These are phyloP conservation scores for Campylomormyrus numenius DNA, from an alignment of 2,113 vertebrate genomes.

Conservation along the genomic window DNA sequence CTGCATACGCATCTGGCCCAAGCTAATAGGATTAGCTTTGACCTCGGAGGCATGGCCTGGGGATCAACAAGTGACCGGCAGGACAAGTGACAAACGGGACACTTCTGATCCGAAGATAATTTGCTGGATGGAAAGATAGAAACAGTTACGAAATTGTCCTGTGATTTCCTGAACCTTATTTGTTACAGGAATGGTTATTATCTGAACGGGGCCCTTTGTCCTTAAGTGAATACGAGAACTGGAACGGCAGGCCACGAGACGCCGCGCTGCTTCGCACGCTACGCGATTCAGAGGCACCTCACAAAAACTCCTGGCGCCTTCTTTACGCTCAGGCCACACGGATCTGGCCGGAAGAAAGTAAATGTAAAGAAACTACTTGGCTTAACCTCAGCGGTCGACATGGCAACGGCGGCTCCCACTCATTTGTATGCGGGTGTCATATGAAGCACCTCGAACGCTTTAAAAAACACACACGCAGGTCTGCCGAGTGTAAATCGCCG, in stretches of 20 bases:
- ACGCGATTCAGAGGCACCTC: background rate
- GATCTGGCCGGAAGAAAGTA: background rate
- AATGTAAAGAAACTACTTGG: background rate
- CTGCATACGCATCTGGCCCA: background rate
- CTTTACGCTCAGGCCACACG: background rate
- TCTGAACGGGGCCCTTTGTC: background rate
- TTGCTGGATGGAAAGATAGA: background rate
- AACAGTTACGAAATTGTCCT: background rate
- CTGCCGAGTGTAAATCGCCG: background rate
- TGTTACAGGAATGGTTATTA: background rate
- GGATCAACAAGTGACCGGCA: background rate
- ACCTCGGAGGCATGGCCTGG: background rate
- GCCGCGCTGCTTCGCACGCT: background rate
- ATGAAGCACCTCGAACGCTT: background rate
- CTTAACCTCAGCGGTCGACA: background rate
- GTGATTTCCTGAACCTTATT: background rate
- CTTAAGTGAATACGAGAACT: background rate
- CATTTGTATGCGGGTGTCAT: slow-evolving; percentile 11
- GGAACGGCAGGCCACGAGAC: background rate
- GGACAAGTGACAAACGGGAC: background rate
- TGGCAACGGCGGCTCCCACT: background rate
- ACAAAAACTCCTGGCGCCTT: background rate
- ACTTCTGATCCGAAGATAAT: background rate
- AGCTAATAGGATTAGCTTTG: background rate
- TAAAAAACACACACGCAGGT: background rate